Evolutionary conservation across 2,797 vertebrate species (phyloP).

Genomic region (Esox lucius): DNA sequence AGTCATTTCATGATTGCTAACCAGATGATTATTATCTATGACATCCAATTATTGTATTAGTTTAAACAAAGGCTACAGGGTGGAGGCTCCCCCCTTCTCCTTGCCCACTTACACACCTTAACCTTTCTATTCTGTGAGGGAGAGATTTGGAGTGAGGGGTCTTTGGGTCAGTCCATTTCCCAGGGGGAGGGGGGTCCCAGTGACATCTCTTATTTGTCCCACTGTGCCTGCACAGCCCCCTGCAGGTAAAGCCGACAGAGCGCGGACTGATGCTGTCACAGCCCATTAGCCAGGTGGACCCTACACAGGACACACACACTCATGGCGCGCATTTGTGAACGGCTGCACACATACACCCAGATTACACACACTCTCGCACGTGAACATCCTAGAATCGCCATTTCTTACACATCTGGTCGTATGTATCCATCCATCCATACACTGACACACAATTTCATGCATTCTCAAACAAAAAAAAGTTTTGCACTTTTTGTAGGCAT

Average conservation of each 20-base stretch:
- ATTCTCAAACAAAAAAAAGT: not conserved
- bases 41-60: slow-evolving; percentile 38
- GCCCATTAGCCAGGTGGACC: slow-evolving; percentile 33
- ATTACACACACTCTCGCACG: not conserved
- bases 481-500: not conserved
- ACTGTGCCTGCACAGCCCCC: slow-evolving; percentile 28
- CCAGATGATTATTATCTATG: slow-evolving; percentile 13
- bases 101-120: slow-evolving; percentile 28
- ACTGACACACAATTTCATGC: not conserved
- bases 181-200: slow-evolving; percentile 19
- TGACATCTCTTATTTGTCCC: slow-evolving; percentile 5
- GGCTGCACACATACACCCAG: slow-evolving; percentile 5
- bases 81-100: not conserved
- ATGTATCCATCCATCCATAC: not conserved
- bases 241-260: slow-evolving; percentile 47
- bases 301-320: slow-evolving; percentile 25
- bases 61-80: slow-evolving; percentile 22
- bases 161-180: slow-evolving; percentile 43
- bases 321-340: not conserved
- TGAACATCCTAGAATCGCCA: not conserved
- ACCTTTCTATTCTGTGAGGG: slow-evolving; percentile 35
- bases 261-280: slow-evolving; percentile 46
- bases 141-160: slow-evolving; percentile 34
- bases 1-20: not conserved
- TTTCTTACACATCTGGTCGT: not conserved